phyloP scores from a whole-genome alignment of 2,113 vertebrate genomes.

The Girardinichthys multiradiatus region DNA sequence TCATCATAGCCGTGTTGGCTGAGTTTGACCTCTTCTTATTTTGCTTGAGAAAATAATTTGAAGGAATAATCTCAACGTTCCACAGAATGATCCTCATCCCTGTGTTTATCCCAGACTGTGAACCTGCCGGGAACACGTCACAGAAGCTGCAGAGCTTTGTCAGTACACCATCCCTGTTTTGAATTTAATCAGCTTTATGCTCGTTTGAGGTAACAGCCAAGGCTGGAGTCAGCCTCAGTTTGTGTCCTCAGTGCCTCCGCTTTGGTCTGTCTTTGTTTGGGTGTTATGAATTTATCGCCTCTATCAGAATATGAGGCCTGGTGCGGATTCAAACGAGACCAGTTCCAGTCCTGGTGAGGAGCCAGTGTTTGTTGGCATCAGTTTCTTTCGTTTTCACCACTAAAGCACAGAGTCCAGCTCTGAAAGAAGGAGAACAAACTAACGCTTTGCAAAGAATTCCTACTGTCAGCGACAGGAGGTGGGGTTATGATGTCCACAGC shows the following conservation, averaged over 20 bases:
- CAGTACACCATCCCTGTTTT: neutral
- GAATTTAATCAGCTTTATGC: neutral
- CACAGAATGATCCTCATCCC: too few species aligned
- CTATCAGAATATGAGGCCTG: neutral
- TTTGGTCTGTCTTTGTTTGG: neutral
- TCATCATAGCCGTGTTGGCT: neutral
- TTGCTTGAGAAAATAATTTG: neutral
- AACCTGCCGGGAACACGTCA: neutral
- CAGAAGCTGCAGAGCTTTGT: too few species aligned
- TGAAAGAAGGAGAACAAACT: too few species aligned
- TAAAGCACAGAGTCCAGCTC: neutral
- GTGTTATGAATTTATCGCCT: neutral
- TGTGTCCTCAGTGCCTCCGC: neutral
- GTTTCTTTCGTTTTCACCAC: neutral
- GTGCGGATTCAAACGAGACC: neutral
- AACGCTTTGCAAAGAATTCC: neutral
- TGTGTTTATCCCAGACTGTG: too few species aligned
- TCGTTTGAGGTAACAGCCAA: neutral
- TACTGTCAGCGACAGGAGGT: neutral
- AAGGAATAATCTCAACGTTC: neutral
- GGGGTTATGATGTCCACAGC: too few species aligned
- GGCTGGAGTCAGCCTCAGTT: neutral
- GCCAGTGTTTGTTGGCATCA: neutral
- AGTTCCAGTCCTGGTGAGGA: neutral
- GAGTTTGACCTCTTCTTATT: neutral